Evolutionary conservation across 1,140 invertebrate genomes (phyloP), one percentile per base, ranked within the genome.

Genomic region (Psilanteris sp.): DNA sequence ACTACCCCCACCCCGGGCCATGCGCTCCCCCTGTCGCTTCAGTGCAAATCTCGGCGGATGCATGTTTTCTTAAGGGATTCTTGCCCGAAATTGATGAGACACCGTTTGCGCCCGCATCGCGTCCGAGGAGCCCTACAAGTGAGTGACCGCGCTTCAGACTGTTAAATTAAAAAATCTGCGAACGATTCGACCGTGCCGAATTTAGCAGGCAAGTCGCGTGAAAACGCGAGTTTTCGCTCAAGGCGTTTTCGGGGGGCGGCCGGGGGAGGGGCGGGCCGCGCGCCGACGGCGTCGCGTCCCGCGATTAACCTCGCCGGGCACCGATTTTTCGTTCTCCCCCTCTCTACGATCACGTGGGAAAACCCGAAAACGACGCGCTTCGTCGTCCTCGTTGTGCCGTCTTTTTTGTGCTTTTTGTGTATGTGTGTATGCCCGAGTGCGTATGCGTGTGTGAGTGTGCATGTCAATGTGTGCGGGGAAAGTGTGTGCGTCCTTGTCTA

Each of bases 41-140:
- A 85, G 85, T 84, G 83, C 81, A 87, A 87, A 85, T 86, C 84
- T 87, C 85, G 80, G 81, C 83, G 80, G 82, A 82, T 80, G 84
- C 85, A 86, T 86, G 85, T 86, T 86, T 86, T 87, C 83, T 84
- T 87, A 83, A 86, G 85, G 82, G 81, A 86, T 82, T 84, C 82
- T 84, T 83, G 62, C 66, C 77, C 77, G 75, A 81, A 80, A 83
- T 76, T 77, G 79, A 83, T 81, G 84, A 80, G 84, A 79, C 74
- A 79, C 77, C 15, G 50, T 81, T 44, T 77, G 48, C 34, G 36
- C 43, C 48, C 71, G 70, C 36, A 46, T 10, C 61, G 34, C 36
- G 52, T 31, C 57, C 75, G 24, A 73, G 70, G 15, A 68, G 44
- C 43, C 62, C 31, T 44, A 48, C 41, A 76, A 55, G 81, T 80